Evolutionary conservation across 64 coral and sea anemone species (phyloP).

Genomic region (Pachyseris speciosa): DNA sequence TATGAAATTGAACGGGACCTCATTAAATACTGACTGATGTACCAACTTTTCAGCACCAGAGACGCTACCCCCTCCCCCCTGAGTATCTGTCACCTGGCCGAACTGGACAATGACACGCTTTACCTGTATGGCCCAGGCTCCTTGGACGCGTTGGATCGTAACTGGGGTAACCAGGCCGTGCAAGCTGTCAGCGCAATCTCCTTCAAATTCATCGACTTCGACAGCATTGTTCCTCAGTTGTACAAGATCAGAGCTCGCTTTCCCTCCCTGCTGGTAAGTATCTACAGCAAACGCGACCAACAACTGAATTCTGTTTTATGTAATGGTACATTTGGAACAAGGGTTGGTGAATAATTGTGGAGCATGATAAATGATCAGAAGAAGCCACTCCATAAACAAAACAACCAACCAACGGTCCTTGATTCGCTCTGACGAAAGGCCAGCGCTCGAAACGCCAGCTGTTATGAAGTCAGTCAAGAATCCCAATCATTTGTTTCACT

Average conservation of each 20-base stretch:
- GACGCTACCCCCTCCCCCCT: slow-evolving; percentile 40
- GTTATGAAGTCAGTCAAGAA: too few species aligned
- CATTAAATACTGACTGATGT: not conserved
- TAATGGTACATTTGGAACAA: too few species aligned
- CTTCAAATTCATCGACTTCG: slow-evolving; percentile 96
- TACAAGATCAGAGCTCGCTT: slow-evolving; percentile 89
- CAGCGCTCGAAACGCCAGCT: too few species aligned
- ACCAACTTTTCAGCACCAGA: not conserved
- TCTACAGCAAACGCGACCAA: too few species aligned
- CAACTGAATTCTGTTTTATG: too few species aligned
- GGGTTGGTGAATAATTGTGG: too few species aligned
- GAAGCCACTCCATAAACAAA: too few species aligned
- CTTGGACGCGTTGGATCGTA: slow-evolving; percentile 92
- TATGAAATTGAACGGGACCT: too few species aligned
- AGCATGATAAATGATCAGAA: too few species aligned
- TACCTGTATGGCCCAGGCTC: slow-evolving; percentile 97
- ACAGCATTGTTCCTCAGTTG: slow-evolving; percentile 86
- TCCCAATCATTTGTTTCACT: too few species aligned
- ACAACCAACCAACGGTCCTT: too few species aligned
- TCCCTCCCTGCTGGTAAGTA: slow-evolving; percentile 79
- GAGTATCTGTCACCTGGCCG: slow-evolving; percentile 92
- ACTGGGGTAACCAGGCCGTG: slow-evolving; percentile 95
- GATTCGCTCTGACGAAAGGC: too few species aligned
- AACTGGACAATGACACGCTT: slow-evolving; percentile 91
- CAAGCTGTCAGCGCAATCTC: slow-evolving; percentile 75